Conservation (phyloP, 2,113 vertebrate species). For the Sinosuthora webbiana region DNA sequence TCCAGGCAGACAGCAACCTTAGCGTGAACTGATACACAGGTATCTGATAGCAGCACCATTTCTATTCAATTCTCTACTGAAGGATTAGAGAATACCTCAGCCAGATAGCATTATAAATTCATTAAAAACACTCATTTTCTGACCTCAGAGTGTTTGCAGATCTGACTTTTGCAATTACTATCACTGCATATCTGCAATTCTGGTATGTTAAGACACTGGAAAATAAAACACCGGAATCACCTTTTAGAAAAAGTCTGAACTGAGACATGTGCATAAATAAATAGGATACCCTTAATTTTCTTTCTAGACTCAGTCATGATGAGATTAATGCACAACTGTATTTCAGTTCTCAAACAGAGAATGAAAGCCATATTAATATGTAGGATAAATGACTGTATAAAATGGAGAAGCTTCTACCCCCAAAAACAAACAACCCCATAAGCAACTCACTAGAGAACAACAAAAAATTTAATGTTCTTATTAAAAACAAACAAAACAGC, state of each 20-base stretch:
- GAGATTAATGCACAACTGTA: background rate
- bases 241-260: background rate
- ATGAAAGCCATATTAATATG: background rate
- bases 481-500: background rate
- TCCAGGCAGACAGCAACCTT: background rate
- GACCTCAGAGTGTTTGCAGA: background rate
- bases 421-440: background rate
- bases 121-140: background rate
- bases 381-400: background rate
- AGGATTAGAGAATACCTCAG: background rate
- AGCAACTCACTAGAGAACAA: too few relatives aligned
- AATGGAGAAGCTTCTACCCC: background rate
- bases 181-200: background rate
- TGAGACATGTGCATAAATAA: background rate
- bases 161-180: background rate
- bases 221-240: background rate
- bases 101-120: background rate
- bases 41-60: background rate
- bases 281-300: background rate
- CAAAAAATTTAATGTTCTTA: background rate
- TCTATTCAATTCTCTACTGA: background rate
- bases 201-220: rapidly evolving
- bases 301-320: background rate
- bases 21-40: background rate
- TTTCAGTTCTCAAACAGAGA: background rate